A percentile compares a stretch with the other conserved stretches of the same genome.
phyloP scores from a whole-genome alignment of 2,113 vertebrate species.

The Phylloscopus trochiloides region DNA sequence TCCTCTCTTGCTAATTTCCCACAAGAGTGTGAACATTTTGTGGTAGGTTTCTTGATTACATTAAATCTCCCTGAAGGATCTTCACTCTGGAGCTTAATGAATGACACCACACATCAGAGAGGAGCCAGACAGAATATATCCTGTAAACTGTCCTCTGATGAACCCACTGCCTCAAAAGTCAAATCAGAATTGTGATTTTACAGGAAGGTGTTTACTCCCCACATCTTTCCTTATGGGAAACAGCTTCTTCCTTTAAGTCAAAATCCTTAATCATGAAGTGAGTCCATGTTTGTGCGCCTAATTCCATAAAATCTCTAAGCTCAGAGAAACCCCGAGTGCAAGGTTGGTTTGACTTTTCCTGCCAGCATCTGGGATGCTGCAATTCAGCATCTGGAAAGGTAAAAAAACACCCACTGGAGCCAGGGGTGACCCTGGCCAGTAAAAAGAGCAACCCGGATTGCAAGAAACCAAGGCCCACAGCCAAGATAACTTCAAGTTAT shows the following conservation, averaged over 20 bases:
- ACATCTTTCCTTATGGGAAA: neutral
- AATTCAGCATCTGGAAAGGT: neutral
- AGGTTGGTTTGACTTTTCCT: neutral
- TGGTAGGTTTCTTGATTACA: neutral
- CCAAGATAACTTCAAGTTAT: neutral
- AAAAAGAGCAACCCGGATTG: neutral
- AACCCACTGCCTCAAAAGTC: neutral
- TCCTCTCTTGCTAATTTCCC: neutral
- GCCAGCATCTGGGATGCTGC: neutral
- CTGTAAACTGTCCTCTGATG: neutral
- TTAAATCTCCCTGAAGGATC: neutral
- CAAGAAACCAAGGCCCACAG: neutral
- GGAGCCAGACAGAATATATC: neutral
- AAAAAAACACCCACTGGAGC: neutral
- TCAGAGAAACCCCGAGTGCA: rapidly evolving
- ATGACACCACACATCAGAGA: neutral
- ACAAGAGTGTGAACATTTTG: neutral
- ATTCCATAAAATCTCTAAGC: neutral
- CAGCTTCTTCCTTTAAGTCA: neutral
- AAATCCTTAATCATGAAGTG: neutral
- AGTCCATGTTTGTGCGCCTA: neutral
- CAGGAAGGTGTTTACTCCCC: neutral
- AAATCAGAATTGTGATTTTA: neutral
- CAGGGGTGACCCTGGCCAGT: neutral
- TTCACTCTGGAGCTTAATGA: neutral